phyloP scores from a whole-genome alignment of 1,140 invertebrate species.

The Pomacea maculata region DNA sequence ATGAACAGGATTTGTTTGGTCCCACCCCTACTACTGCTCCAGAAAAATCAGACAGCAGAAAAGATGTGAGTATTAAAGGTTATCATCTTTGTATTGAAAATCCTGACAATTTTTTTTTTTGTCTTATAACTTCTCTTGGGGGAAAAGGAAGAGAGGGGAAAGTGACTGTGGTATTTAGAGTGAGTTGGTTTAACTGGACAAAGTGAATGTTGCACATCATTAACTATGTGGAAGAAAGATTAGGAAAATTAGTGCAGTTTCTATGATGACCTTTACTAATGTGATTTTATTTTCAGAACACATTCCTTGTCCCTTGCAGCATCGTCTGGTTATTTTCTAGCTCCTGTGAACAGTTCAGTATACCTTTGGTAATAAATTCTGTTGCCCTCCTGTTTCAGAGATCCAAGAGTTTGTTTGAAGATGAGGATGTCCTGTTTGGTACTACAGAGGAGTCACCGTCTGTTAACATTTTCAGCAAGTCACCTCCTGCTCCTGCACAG shows the following conservation, averaged over 20 bases:
- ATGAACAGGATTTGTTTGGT: constrained; percentile 33
- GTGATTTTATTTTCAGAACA: too few relatives aligned
- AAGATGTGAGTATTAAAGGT: constrained; percentile 18
- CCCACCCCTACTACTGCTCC: neutral
- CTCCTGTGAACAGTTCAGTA: too few relatives aligned
- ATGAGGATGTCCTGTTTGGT: constrained; percentile 49
- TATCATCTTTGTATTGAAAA: too few relatives aligned
- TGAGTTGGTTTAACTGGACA: neutral
- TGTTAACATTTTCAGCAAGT: constrained; percentile 42
- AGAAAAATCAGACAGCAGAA: constrained; percentile 6
- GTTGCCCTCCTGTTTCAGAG: neutral
- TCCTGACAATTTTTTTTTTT: too few relatives aligned
- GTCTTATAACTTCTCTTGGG: too few relatives aligned
- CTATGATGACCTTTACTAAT: too few relatives aligned
- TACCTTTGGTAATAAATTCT: neutral
- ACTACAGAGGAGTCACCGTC: constrained; percentile 37
- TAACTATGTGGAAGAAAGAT: too few relatives aligned
- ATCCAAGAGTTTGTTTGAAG: constrained; percentile 38
- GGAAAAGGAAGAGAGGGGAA: too few relatives aligned
- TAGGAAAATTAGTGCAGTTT: too few relatives aligned
- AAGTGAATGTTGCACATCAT: too few relatives aligned
- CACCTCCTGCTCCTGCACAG: constrained; percentile 20
- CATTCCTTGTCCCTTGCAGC: too few relatives aligned
- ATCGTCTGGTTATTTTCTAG: too few relatives aligned
- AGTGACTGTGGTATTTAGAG: neutral